These are phyloP conservation scores for Atrichornis clamosus DNA, from an alignment of 2,113 vertebrate species.

Conservation along the genomic window DNA sequence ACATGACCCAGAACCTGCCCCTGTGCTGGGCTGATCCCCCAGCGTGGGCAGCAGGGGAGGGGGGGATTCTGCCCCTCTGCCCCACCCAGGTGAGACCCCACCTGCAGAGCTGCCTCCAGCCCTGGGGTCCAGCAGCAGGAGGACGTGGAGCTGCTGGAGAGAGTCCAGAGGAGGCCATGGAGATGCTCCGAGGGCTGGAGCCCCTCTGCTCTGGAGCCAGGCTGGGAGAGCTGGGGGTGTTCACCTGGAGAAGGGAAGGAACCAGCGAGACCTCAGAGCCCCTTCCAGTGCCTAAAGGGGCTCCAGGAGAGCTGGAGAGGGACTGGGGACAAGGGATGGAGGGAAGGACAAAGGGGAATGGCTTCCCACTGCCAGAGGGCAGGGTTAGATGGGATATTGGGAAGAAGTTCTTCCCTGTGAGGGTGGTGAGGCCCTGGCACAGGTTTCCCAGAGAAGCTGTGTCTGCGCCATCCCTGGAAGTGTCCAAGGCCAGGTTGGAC, in stretches of 20 bases:
- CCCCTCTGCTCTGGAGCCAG: neutral
- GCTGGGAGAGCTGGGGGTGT: neutral
- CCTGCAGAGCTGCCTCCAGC: neutral
- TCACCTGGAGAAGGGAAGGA: neutral
- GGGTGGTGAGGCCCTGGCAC: fast-evolving
- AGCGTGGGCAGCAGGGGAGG: neutral
- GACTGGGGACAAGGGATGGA: neutral
- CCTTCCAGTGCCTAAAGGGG: neutral
- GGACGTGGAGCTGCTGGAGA: neutral
- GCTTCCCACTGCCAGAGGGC: neutral
- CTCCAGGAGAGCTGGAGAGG: neutral
- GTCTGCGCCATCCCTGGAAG: neutral
- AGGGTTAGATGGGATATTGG: neutral
- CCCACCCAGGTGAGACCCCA: neutral
- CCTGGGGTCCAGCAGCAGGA: neutral
- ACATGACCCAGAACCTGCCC: neutral
- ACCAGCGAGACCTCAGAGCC: neutral
- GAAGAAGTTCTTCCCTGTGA: fast-evolving
- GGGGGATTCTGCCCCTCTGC: neutral
- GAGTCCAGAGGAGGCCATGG: neutral
- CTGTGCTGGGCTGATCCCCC: neutral
- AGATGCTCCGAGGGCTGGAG: neutral
- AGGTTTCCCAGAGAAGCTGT: neutral
- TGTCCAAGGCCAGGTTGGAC: fast-evolving
- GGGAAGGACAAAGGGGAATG: neutral